Evolutionary conservation across 2,797 vertebrate genomes (phyloP).

Genomic region (Cyclopterus lumpus): DNA sequence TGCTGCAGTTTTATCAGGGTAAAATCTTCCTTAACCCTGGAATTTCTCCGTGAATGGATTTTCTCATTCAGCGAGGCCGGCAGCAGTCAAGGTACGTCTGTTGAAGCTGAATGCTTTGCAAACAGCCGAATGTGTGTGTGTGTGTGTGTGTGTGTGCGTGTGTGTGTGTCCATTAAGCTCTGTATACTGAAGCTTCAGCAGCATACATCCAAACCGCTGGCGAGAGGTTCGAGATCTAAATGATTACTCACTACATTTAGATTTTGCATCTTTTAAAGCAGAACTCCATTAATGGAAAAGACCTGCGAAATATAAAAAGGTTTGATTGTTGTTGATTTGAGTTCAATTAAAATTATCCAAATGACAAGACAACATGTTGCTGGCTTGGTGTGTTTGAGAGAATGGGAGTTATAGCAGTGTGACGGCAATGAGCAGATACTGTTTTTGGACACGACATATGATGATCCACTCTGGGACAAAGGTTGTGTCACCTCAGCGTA

Average conservation of each 20-base stretch:
- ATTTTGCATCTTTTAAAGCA: background rate
- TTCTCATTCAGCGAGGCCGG: conserved; percentile 59
- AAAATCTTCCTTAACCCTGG: conserved; percentile 57
- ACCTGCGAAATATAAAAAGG: background rate
- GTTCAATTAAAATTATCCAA: conserved; percentile 3
- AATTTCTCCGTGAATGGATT: conserved; percentile 68
- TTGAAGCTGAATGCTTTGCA: conserved; percentile 58
- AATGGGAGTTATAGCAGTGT: background rate
- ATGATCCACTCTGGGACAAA: background rate
- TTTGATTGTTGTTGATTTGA: background rate
- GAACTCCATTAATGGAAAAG: background rate
- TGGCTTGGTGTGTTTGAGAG: background rate
- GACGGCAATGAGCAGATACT: background rate
- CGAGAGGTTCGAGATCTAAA: background rate
- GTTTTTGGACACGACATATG: background rate
- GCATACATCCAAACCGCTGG: background rate
- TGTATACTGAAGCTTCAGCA: conserved; percentile 13
- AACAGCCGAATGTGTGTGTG: conserved; percentile 34
- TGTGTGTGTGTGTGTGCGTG: background rate
- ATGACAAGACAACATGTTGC: background rate
- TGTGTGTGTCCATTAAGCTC: conserved; percentile 20
- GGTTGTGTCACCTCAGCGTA: conserved; percentile 3
- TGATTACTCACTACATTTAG: background rate
- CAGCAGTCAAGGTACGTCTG: conserved; percentile 61
- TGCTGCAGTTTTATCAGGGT: conserved; percentile 46